Conservation (phyloP, 1,140 invertebrate species). For the Microplitis mediator region DNA sequence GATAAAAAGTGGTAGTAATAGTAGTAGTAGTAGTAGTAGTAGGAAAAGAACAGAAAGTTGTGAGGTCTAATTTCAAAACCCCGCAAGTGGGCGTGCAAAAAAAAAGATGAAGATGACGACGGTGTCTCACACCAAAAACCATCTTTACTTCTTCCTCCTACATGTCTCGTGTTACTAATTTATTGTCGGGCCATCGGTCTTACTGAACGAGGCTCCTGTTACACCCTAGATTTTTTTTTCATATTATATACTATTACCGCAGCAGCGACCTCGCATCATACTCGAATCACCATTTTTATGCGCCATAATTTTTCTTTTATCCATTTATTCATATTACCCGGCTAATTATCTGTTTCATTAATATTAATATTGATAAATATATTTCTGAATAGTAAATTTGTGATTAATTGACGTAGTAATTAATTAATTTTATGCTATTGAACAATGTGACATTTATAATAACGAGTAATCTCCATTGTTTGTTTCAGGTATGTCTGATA, state of each 20-base stretch:
- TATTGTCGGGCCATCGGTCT: conserved; percentile 30
- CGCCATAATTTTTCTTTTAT: conserved; percentile 1
- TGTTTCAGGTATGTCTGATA: conserved; percentile 18
- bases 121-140: neutral
- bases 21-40: neutral
- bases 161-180: conserved; percentile 38
- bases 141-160: conserved; percentile 1
- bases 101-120: conserved; percentile 9
- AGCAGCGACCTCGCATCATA: neutral
- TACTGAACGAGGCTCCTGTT: conserved; percentile 23
- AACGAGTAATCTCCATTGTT: neutral
- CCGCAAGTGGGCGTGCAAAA: conserved; percentile 29
- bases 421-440: neutral
- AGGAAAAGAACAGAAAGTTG: neutral
- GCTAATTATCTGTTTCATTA: neutral
- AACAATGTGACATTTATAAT: neutral
- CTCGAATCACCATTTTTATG: neutral
- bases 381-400: neutral
- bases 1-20: neutral
- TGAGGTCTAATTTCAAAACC: conserved; percentile 33
- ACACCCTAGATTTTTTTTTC: conserved; percentile 22
- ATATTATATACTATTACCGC: too few relatives aligned
- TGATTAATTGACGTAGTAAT: neutral
- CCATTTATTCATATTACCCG: neutral
- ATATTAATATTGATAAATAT: neutral